These are phyloP conservation scores for Eristalis intricaria DNA, from an alignment of 2,888 invertebrate species.

Conservation along the genomic window DNA sequence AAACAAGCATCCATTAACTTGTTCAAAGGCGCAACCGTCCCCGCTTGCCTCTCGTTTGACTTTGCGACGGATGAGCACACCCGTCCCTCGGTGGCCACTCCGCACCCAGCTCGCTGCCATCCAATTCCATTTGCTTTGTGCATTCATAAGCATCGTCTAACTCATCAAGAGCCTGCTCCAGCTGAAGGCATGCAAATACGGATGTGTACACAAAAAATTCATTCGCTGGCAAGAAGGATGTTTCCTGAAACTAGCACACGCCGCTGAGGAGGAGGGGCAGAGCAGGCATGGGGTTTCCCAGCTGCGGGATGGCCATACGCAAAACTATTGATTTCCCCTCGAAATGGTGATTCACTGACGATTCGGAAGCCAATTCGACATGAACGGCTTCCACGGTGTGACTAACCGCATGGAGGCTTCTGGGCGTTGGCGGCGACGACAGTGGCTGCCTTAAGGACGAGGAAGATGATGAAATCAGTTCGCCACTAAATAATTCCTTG, in stretches of 20 bases:
- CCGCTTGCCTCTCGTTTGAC: not conserved
- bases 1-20: not conserved
- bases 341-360: slow-evolving; percentile 52
- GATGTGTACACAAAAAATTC: slow-evolving; percentile 14
- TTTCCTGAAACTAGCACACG: slow-evolving; percentile 14
- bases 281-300: not conserved
- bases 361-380: not conserved
- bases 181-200: slow-evolving; percentile 29
- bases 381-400: not conserved
- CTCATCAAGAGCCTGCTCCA: slow-evolving; percentile 16
- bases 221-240: slow-evolving; percentile 40
- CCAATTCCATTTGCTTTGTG: slow-evolving; percentile 30
- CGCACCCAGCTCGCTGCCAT: not conserved
- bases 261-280: not conserved
- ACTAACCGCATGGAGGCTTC: not conserved
- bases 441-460: not conserved
- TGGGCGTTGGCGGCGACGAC: not conserved
- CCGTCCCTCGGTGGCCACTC: not conserved
- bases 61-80: not conserved
- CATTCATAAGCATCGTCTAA: slow-evolving; percentile 28
- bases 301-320: slow-evolving; percentile 21
- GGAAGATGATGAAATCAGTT: slow-evolving; percentile 38
- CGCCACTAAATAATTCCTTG: slow-evolving; percentile 45
- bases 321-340: slow-evolving; percentile 61
- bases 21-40: not conserved